Evolutionary conservation across 2,113 vertebrate genomes (phyloP), one percentile per base, ranked within the genome.

Genomic region (Dipodomys spectabilis): DNA sequence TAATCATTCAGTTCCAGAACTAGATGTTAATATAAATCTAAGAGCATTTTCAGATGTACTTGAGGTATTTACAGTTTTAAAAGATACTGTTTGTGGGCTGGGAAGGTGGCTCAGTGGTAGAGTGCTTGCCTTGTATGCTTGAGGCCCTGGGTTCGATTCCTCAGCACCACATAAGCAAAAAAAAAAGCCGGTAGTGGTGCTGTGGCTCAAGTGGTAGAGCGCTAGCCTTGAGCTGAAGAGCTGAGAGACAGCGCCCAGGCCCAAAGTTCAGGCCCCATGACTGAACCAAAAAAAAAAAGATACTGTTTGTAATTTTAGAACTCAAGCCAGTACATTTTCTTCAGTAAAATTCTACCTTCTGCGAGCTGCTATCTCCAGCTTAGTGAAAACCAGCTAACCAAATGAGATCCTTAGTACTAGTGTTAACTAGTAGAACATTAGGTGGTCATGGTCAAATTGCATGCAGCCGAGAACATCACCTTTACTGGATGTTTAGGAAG

Each of bases 21-120:
- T 83, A 83, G 53, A 75, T 65, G n/a, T 90, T 92, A 82, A 32
- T n/a, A 64, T 87, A 60, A 25, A 85, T 84, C 87, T 86, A 60
- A 86, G 78, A 73, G 30, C 53, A 74, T 90, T 75, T 82, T 49
- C 60, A 67, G 22, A 32, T 80, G 19, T 3, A 32, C 22, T 82
- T 80, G 80, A 90, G 72, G 57, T 75, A n/a, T 25, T 86, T 91
- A 28, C 30, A 69, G 13, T 81, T 79, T 86, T 64, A 18, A 5
- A 25, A 8, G 20, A 62, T 44, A 45, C 39, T 39, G 39, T 39
- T 39, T 39, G 39, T 39, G 39, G 39, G 39, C 39, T 39, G 39
- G 39, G 39, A 39, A 39, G 39, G 39, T 39, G 39, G 39, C 39
- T 39, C 39, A 39, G 39, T 39, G 35, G 39, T 39, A 39, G 39